phyloP scores from a whole-genome alignment of 2,113 vertebrate species.

The Carassius gibelio region DNA sequence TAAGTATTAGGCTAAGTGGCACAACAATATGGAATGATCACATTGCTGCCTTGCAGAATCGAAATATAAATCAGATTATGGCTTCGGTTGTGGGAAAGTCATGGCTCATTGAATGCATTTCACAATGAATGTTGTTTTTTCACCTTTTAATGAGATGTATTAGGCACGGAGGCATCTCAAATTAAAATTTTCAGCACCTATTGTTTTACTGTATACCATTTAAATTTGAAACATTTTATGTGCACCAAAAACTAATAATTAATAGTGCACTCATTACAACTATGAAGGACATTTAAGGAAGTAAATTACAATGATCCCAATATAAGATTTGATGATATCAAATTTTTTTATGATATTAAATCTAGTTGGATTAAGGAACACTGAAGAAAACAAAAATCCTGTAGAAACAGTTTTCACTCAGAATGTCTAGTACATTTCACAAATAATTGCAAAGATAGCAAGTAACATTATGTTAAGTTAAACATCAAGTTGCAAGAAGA shows the following conservation, averaged over 20 bases:
- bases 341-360: constrained; percentile 41
- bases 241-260: not conserved
- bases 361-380: not conserved
- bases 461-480: not conserved
- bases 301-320: not conserved
- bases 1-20: constrained; percentile 66
- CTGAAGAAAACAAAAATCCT: not conserved
- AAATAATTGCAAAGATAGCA: not conserved
- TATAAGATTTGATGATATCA: not conserved
- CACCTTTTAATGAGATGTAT: constrained; percentile 63
- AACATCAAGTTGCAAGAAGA: not conserved
- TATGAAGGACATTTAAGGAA: not conserved
- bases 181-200: constrained; percentile 10
- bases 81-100: constrained; percentile 66
- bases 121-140: constrained; percentile 75
- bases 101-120: constrained; percentile 78
- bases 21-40: constrained; percentile 74
- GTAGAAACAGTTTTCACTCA: not conserved
- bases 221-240: not conserved
- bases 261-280: constrained; percentile 4
- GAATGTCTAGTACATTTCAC: not conserved
- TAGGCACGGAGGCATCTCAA: constrained; percentile 60
- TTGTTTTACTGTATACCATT: not conserved
- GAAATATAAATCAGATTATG: constrained; percentile 79
- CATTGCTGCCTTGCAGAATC: constrained; percentile 73